A percentile compares a stretch with the other conserved stretches of the same genome.
Conservation (phyloP, 1,140 invertebrate genomes). For the Orchestia grillus region DNA sequence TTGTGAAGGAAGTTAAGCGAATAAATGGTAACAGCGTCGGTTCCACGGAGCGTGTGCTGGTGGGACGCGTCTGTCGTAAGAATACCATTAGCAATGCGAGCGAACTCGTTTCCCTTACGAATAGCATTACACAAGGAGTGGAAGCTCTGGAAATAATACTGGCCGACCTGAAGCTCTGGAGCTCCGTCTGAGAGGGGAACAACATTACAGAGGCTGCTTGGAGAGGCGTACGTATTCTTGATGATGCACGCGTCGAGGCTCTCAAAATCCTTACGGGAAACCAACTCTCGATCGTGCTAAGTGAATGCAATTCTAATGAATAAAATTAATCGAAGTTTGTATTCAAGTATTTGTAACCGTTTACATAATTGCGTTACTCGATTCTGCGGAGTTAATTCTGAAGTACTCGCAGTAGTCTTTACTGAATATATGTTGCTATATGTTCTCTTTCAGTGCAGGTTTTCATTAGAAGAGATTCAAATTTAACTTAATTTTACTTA, state of each 20-base stretch:
- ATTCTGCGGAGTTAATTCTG: too few relatives aligned
- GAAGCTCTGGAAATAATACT: background rate
- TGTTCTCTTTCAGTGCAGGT: too few relatives aligned
- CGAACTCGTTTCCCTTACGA: background rate
- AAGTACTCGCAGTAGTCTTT: too few relatives aligned
- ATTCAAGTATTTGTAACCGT: too few relatives aligned
- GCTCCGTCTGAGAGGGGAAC: background rate
- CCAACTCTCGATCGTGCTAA: background rate
- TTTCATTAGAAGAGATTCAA: too few relatives aligned
- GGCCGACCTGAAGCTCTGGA: background rate
- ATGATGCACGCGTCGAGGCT: background rate
- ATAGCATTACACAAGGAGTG: background rate
- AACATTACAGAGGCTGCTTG: background rate
- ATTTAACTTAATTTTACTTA: too few relatives aligned
- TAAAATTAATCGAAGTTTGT: too few relatives aligned
- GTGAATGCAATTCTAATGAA: background rate
- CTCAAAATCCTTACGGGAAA: background rate
- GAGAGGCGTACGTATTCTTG: background rate
- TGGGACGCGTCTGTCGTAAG: background rate
- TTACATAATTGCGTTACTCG: too few relatives aligned
- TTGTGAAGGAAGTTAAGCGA: slow-evolving; percentile 43
- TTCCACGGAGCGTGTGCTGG: background rate
- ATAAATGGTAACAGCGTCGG: background rate
- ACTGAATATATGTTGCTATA: too few relatives aligned
- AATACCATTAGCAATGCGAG: background rate